Base-by-base conservation (phyloP, 2,113 vertebrate genomes). In the Syngnathus floridae region DNA sequence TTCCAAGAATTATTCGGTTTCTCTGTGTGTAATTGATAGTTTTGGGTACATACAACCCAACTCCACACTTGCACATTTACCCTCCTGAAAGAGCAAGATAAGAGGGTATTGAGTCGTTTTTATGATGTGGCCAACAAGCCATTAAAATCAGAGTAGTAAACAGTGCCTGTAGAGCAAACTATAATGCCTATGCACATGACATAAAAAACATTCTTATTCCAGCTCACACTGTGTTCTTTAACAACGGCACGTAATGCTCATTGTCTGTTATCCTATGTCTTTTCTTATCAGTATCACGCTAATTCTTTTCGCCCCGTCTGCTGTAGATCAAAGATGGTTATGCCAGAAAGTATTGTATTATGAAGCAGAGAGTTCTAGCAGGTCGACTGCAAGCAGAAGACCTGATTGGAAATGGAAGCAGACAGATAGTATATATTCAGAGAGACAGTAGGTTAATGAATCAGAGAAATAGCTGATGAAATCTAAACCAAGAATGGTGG, bases 141-240 rank as follows among this genome's bases (percentile, higher is more conserved):
- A 85, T 87, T 85, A 76, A 85, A 85, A 82, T 81, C 77, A 67
- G 77, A 82, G 80, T 37, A 7, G 77, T 81, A 84, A 85, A 85
- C 81, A 82, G 73, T 16, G 70, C 75, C 76, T 46, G 52, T 56
- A 78, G 78, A 77, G 80, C 8, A 14, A 52, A 71, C 59, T 58
- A 59, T 64, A 66, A 74, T 74, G 63, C 72, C 63, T 71, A 48
- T 51, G 69, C 48, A 65, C 75, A 78, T 86, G 69, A 52, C 49
- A 19, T 21, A 58, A 54, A 75, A 84, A 87, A 79, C 78, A 66
- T 82, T 85, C 72, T 67, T 36, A 67, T 70, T 72, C 45, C 66
- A 61, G 59, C 68, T 76, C 70, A 73, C 76, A 66, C 77, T 76
- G 67, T 31, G 67, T 77, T 83, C 70, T 67, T 74, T 71, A 3